Evolutionary conservation across 2,888 invertebrate genomes (phyloP).

Genomic region (Melanotus villosus): DNA sequence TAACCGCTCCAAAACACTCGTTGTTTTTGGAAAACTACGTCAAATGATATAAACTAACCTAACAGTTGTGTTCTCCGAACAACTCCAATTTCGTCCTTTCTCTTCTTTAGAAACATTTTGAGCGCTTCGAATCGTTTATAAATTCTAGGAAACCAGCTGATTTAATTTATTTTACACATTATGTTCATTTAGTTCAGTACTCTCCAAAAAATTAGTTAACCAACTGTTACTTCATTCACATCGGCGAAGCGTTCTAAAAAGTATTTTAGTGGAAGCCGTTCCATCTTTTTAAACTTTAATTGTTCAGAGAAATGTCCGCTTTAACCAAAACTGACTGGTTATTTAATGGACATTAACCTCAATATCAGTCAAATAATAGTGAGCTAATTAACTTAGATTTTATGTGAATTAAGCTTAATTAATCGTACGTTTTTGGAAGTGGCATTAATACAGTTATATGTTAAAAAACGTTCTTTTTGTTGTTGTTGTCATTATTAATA

Average conservation of each 20-base stretch:
- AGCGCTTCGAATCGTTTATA: too few relatives aligned
- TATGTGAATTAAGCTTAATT: background rate
- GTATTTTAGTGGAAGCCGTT: conserved; percentile 8
- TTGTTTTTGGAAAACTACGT: too few relatives aligned
- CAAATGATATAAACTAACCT: too few relatives aligned
- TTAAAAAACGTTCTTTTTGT: too few relatives aligned
- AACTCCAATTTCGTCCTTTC: too few relatives aligned
- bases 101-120: too few relatives aligned
- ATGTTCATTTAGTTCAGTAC: background rate
- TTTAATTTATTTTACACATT: background rate
- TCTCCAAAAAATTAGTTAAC: background rate
- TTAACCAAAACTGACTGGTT: conserved; percentile 13
- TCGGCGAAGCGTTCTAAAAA: conserved; percentile 1
- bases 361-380: conserved; percentile 14
- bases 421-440: background rate
- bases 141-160: too few relatives aligned
- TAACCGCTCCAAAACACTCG: too few relatives aligned
- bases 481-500: too few relatives aligned
- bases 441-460: background rate
- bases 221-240: conserved; percentile 4
- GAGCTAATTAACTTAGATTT: conserved; percentile 6
- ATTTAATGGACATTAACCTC: conserved; percentile 21
- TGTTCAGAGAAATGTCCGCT: conserved; percentile 19
- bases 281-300: conserved; percentile 15
- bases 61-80: too few relatives aligned